Evolutionary conservation across 2,113 vertebrate genomes (phyloP).

Genomic region (Myotis lucifugus): DNA sequence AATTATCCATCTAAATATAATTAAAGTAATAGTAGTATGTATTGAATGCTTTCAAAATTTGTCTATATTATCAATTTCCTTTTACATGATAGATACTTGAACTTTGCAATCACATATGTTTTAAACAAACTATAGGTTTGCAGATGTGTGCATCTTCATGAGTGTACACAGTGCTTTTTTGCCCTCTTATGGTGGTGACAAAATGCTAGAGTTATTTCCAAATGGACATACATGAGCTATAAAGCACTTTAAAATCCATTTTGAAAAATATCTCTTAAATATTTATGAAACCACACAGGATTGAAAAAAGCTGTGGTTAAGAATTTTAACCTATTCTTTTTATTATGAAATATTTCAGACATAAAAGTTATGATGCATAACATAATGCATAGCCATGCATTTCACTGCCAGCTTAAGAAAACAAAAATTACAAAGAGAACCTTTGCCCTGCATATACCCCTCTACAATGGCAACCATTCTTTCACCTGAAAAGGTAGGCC

Average conservation of each 20-base stretch:
- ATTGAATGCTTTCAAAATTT: not conserved
- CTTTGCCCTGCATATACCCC: rapidly evolving
- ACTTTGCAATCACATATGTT: not conserved
- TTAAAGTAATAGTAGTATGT: not conserved
- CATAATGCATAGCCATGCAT: not conserved
- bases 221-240: slow-evolving; percentile 25
- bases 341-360: slow-evolving; percentile 58
- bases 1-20: not conserved
- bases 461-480: not conserved
- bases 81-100: not conserved
- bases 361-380: not conserved
- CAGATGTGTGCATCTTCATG: not conserved
- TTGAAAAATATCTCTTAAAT: slow-evolving; percentile 55
- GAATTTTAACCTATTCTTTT: slow-evolving; percentile 50
- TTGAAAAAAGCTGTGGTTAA: slow-evolving; percentile 39
- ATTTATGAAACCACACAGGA: slow-evolving; percentile 55
- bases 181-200: not conserved
- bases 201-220: not conserved
- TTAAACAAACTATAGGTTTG: not conserved
- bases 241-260: slow-evolving; percentile 36
- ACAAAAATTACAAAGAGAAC: not conserved
- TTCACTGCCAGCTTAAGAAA: not conserved
- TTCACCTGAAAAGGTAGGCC: not conserved
- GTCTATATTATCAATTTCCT: not conserved
- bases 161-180: not conserved